Evolutionary conservation across 2,797 vertebrate species (phyloP).

Genomic region (Merluccius polli): DNA sequence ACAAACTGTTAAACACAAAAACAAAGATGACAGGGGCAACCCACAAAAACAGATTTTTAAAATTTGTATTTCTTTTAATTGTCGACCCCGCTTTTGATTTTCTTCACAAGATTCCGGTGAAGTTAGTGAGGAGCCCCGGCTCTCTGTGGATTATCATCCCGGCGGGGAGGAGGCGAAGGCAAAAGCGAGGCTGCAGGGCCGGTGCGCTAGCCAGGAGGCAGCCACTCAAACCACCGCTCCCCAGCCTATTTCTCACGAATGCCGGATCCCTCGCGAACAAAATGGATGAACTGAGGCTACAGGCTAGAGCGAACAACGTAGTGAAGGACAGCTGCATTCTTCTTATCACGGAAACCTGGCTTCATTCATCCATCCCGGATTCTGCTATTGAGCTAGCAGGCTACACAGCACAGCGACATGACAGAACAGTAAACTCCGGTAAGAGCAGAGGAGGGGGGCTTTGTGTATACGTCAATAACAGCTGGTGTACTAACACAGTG

Average conservation of each 20-base stretch:
- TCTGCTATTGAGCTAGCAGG: neutral
- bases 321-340: too few species aligned
- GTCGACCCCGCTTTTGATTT: too few species aligned
- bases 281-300: neutral
- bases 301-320: too few species aligned
- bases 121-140: neutral
- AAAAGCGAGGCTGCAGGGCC: neutral
- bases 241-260: neutral
- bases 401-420: slow-evolving; percentile 4
- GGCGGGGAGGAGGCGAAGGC: neutral
- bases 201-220: neutral
- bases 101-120: neutral
- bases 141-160: slow-evolving; percentile 6
- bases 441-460: slow-evolving; percentile 6
- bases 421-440: slow-evolving; percentile 6
- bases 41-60: too few species aligned
- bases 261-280: slow-evolving; percentile 5
- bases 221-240: too few species aligned
- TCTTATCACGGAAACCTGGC: too few species aligned
- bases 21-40: too few species aligned
- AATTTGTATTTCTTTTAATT: too few species aligned
- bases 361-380: too few species aligned
- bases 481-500: slow-evolving; percentile 6
- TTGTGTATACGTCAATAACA: neutral
- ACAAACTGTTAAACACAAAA: too few species aligned